Conservation (phyloP, 2,797 vertebrate species). For the Danio albolineatus region DNA sequence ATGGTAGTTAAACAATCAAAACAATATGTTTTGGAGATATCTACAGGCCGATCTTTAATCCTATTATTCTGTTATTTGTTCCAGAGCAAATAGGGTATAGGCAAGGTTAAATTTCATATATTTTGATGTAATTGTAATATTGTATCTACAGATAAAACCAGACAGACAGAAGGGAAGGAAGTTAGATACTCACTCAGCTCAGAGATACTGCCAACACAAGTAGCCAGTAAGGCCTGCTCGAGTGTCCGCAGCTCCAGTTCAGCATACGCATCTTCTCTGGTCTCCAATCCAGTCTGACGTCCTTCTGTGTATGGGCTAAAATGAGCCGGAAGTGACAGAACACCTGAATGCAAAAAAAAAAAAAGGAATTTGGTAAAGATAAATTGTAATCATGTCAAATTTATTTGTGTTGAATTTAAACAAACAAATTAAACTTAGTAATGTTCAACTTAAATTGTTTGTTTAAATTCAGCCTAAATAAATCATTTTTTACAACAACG, state of each 20-base stretch:
- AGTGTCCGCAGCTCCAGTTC: conserved; percentile 96
- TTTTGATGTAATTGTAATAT: too few relatives aligned
- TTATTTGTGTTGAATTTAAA: too few relatives aligned
- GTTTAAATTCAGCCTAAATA: too few relatives aligned
- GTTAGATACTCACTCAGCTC: conserved; percentile 90
- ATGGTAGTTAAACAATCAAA: too few relatives aligned
- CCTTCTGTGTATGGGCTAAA: conserved; percentile 95
- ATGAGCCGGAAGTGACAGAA: conserved; percentile 93
- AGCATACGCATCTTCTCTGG: conserved; percentile 90
- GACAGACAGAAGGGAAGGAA: conserved; percentile 10
- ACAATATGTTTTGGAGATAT: too few relatives aligned
- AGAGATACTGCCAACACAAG: conserved; percentile 97
- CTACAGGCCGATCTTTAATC: too few relatives aligned
- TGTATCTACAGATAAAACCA: not conserved
- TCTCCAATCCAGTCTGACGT: conserved; percentile 82
- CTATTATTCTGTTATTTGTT: too few relatives aligned
- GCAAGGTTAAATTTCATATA: too few relatives aligned
- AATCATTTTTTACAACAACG: too few relatives aligned
- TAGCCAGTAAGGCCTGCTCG: conserved; percentile 95
- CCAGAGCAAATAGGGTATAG: too few relatives aligned
- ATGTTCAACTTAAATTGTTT: too few relatives aligned
- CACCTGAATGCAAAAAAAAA: conserved; percentile 72
- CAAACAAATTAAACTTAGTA: too few relatives aligned
- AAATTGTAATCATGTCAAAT: not conserved
- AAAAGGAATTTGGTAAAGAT: not conserved